Evolutionary conservation across 2,888 invertebrate genomes (phyloP).

Genomic region (Nezara viridula): DNA sequence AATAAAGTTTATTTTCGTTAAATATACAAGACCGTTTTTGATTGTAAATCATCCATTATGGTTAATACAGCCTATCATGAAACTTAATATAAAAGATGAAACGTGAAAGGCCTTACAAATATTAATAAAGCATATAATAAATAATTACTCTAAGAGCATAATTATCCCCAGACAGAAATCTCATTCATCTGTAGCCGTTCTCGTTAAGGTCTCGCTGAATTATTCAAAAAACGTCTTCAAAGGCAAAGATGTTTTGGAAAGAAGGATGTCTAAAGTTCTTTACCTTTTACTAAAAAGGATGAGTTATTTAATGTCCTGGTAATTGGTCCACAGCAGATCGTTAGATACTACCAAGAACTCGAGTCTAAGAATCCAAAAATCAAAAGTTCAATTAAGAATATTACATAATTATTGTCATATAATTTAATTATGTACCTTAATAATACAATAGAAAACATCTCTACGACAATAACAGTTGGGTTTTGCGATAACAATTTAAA

Average conservation of each 20-base stretch:
- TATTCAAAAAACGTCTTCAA: conserved; percentile 15
- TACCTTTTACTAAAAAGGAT: conserved; percentile 1
- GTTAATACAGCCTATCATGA: not conserved
- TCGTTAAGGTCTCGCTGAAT: not conserved
- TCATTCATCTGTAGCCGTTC: not conserved
- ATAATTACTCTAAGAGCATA: not conserved
- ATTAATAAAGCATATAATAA: not conserved
- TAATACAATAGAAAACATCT: not conserved
- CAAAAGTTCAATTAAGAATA: not conserved
- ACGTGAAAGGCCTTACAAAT: not conserved
- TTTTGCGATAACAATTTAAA: not conserved
- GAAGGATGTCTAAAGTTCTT: not conserved
- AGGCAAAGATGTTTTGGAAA: not conserved
- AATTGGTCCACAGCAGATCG: conserved; percentile 2
- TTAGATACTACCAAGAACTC: not conserved
- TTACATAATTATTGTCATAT: not conserved
- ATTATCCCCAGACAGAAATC: not conserved
- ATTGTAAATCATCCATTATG: not conserved
- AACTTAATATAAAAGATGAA: not conserved
- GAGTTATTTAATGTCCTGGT: conserved; percentile 32
- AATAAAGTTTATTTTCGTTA: too few species aligned
- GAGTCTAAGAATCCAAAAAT: not conserved
- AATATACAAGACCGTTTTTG: too few species aligned
- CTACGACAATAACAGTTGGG: not conserved
- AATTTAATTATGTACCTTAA: not conserved